Conservation (phyloP, 1,140 invertebrate species). For the Lordiphosa collinella region DNA sequence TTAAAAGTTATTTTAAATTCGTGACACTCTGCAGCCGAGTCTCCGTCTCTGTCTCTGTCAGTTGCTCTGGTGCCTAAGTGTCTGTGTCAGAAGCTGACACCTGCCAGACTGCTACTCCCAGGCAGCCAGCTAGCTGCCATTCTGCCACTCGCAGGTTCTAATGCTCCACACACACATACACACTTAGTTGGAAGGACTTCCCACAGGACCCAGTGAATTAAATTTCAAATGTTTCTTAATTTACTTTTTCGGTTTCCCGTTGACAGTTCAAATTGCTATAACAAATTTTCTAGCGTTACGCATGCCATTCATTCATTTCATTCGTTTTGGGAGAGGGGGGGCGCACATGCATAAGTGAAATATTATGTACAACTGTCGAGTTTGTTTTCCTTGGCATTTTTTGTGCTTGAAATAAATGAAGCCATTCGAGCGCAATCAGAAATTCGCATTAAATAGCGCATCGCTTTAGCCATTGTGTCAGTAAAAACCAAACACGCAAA, state of each 20-base stretch:
- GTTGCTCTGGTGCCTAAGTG: slow-evolving; percentile 54
- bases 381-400: slow-evolving; percentile 48
- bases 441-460: slow-evolving; percentile 68
- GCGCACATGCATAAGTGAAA: slow-evolving; percentile 72
- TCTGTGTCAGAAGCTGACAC: slow-evolving; percentile 60
- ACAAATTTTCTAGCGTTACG: slow-evolving; percentile 75
- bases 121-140: slow-evolving; percentile 8
- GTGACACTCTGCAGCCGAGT: slow-evolving; percentile 57
- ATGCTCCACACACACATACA: slow-evolving; percentile 3
- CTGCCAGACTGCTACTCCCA: slow-evolving; percentile 46
- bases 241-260: slow-evolving; percentile 76
- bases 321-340: slow-evolving; percentile 35
- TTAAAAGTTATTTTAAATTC: slow-evolving; percentile 78
- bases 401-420: slow-evolving; percentile 77
- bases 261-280: slow-evolving; percentile 78
- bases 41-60: slow-evolving; percentile 43
- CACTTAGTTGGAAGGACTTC: slow-evolving; percentile 8
- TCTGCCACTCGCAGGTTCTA: slow-evolving; percentile 7
- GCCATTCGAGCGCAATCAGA: slow-evolving; percentile 75
- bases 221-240: slow-evolving; percentile 78
- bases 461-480: slow-evolving; percentile 55
- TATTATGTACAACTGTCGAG: slow-evolving; percentile 77
- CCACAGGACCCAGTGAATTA: slow-evolving; percentile 60
- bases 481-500: slow-evolving; percentile 6
- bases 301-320: slow-evolving; percentile 56